Percentiles rank a stretch among this genome's conserved stretches.
Evolutionary conservation across 1,140 invertebrate genomes (phyloP).

Genomic region (Dinoponera quadriceps): DNA sequence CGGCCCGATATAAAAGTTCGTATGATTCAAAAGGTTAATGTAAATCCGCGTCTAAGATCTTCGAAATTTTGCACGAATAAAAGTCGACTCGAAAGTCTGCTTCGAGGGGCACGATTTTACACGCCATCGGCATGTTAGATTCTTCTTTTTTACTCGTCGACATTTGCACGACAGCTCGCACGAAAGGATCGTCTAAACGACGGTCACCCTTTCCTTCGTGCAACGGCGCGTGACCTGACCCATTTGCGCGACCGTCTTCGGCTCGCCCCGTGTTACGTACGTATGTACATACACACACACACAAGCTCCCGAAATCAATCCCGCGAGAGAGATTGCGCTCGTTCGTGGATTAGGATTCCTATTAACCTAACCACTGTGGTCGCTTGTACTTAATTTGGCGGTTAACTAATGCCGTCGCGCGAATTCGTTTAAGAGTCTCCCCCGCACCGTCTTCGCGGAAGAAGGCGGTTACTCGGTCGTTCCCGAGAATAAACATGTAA

Average conservation of each 20-base stretch:
- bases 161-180: background rate
- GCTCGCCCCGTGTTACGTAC: background rate
- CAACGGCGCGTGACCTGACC: constrained; percentile 57
- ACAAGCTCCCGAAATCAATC: constrained; percentile 48
- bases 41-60: no score
- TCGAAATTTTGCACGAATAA: no score
- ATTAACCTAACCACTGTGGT: background rate
- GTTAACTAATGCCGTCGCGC: constrained; percentile 13
- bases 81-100: no score
- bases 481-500: constrained; percentile 5
- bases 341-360: constrained; percentile 48
- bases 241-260: constrained; percentile 44
- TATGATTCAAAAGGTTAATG: no score
- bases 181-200: constrained; percentile 46
- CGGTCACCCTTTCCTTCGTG: constrained; percentile 40
- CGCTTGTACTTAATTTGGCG: constrained; percentile 11
- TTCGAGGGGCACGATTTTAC: no score
- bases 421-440: constrained; percentile 9
- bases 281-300: background rate
- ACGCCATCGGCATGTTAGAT: no score
- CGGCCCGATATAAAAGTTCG: no score
- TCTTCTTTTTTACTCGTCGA: constrained; percentile 18
- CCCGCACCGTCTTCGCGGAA: background rate
- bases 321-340: constrained; percentile 27
- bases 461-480: background rate